A percentile compares a stretch with the other conserved stretches of the same genome.
These are phyloP conservation scores for Holotrichia oblita DNA, from an alignment of 1,140 invertebrate genomes.

Conservation along the genomic window DNA sequence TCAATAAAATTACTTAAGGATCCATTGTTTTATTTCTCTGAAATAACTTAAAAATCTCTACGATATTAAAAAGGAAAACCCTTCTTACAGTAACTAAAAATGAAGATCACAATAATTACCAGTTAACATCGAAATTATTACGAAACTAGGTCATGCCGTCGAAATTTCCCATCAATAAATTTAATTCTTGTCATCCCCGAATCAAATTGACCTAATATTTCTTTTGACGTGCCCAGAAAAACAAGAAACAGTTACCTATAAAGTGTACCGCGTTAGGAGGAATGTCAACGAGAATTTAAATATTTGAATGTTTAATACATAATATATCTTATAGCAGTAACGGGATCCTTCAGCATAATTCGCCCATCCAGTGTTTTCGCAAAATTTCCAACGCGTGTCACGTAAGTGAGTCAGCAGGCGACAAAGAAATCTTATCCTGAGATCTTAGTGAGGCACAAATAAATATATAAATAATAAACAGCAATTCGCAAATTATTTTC, in stretches of 20 bases:
- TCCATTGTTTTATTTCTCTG: too few species aligned
- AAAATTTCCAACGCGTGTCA: conserved; percentile 18
- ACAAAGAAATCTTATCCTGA: conserved; percentile 30
- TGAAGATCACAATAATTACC: too few species aligned
- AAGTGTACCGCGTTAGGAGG: conserved; percentile 16
- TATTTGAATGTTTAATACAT: conserved; percentile 34
- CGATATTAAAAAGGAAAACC: too few species aligned
- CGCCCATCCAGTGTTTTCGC: conserved; percentile 18
- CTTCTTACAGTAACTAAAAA: too few species aligned
- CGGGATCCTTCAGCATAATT: conserved; percentile 19
- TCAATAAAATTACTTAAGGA: too few species aligned
- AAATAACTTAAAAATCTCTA: too few species aligned
- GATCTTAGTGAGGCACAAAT: conserved; percentile 21
- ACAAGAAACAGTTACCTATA: conserved; percentile 21
- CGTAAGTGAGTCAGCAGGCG: conserved; percentile 26
- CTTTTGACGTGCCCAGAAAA: conserved; percentile 30
- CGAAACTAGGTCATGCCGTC: conserved; percentile 4
- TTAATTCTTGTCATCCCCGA: conserved; percentile 26
- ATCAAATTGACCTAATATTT: conserved; percentile 35
- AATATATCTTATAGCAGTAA: conserved; percentile 34
- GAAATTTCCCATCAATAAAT: conserved; percentile 25
- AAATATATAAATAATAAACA: conserved; percentile 35
- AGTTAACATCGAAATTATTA: background rate
- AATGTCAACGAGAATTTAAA: conserved; percentile 30
- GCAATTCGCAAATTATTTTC: background rate